Evolutionary conservation across 2,113 vertebrate genomes (phyloP).

Genomic region (Sminthopsis crassicaudata): DNA sequence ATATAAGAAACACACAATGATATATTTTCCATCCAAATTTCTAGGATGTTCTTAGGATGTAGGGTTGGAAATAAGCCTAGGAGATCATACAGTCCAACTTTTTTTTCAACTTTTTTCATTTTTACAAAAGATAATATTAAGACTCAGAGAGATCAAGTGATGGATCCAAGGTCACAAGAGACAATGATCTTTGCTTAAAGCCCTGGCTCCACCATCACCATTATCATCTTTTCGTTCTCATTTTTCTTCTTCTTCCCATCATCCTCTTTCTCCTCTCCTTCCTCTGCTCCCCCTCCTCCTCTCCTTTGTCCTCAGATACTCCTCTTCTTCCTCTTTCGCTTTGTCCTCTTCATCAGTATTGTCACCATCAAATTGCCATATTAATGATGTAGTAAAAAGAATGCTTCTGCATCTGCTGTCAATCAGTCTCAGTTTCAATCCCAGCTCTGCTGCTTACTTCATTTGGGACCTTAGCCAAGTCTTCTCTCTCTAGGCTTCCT

Average conservation of each 20-base stretch:
- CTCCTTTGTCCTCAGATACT: background rate
- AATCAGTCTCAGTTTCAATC: background rate
- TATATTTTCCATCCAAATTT: background rate
- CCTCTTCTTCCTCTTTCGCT: background rate
- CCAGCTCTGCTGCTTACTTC: background rate
- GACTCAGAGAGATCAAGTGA: background rate
- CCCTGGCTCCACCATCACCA: background rate
- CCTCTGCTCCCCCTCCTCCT: background rate
- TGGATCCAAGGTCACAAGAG: background rate
- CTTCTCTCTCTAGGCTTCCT: background rate
- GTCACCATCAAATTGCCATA: background rate
- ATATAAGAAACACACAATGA: background rate
- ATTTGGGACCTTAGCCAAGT: background rate
- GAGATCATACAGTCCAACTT: background rate
- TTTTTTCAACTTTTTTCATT: background rate
- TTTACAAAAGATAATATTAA: background rate
- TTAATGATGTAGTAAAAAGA: background rate
- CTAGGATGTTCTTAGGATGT: background rate
- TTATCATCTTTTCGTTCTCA: background rate
- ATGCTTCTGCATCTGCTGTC: background rate
- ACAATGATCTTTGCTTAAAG: background rate
- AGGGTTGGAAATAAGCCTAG: background rate
- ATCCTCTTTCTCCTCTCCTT: too few species aligned
- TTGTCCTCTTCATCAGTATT: background rate
- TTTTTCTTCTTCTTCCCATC: background rate